phyloP scores from a whole-genome alignment of 1,140 invertebrate genomes.

The Drosophila cardini region DNA sequence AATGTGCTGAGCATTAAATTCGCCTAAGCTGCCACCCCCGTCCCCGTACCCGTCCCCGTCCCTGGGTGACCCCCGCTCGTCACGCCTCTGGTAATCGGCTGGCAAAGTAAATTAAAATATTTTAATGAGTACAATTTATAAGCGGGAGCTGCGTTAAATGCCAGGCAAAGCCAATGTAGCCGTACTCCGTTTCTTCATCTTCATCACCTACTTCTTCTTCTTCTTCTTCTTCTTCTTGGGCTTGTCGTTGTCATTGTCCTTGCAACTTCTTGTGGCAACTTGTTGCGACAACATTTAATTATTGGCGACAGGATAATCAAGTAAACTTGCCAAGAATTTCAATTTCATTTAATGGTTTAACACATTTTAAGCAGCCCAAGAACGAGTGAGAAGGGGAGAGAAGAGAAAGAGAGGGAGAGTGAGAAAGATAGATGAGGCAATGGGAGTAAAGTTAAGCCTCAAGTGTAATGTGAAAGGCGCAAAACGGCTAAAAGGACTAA shows the following conservation, averaged over 20 bases:
- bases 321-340: slow-evolving; percentile 83
- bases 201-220: not conserved
- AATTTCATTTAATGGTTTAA: slow-evolving; percentile 81
- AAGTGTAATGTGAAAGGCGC: slow-evolving; percentile 79
- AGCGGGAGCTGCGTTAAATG: slow-evolving; percentile 53
- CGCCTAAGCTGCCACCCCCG: not conserved
- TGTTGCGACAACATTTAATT: slow-evolving; percentile 83
- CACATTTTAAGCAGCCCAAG: slow-evolving; percentile 62
- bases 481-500: slow-evolving; percentile 54
- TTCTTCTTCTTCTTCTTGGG: not conserved
- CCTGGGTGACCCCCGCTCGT: not conserved
- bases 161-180: not conserved
- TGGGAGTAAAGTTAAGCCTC: slow-evolving; percentile 56
- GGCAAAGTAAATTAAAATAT: slow-evolving; percentile 83
- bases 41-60: too few relatives aligned
- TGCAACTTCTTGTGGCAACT: slow-evolving; percentile 59
- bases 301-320: slow-evolving; percentile 83
- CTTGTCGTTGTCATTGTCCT: not conserved
- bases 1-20: slow-evolving; percentile 71
- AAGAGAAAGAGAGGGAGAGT: not conserved
- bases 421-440: not conserved
- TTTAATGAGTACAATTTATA: slow-evolving; percentile 84
- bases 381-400: not conserved
- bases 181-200: slow-evolving; percentile 18
- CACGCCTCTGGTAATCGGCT: slow-evolving; percentile 25